These are phyloP conservation scores for Hydrolagus affinis DNA, from an alignment of 2,113 vertebrate genomes.

Conservation along the genomic window DNA sequence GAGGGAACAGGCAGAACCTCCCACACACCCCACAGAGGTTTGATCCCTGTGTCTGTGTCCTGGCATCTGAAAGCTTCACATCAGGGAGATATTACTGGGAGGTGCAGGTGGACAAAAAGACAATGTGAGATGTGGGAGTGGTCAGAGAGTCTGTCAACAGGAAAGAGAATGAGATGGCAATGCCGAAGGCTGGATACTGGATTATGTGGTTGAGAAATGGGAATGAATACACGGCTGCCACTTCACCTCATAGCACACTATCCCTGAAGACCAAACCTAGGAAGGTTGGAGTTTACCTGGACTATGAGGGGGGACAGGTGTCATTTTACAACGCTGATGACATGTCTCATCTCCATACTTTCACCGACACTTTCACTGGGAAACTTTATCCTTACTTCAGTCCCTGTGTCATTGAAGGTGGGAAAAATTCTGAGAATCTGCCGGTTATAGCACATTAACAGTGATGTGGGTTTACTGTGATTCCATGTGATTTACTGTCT, in stretches of 20 bases:
- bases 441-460: neutral
- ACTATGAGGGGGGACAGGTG: slow-evolving; percentile 25
- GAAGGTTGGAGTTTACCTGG: slow-evolving; percentile 27
- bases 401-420: neutral
- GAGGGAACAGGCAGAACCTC: neutral
- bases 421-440: slow-evolving; percentile 10
- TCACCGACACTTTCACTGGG: slow-evolving; percentile 10
- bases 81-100: slow-evolving; percentile 29
- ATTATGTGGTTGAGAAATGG: slow-evolving; percentile 19
- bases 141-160: slow-evolving; percentile 11
- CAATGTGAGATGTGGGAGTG: slow-evolving; percentile 25
- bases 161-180: neutral
- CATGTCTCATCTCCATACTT: slow-evolving; percentile 29
- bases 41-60: neutral
- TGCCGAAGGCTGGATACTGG: neutral
- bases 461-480: too few species aligned
- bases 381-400: slow-evolving; percentile 25
- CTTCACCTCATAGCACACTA: neutral
- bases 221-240: slow-evolving; percentile 8
- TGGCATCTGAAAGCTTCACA: neutral
- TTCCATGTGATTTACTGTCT: too few species aligned
- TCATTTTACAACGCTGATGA: slow-evolving; percentile 25
- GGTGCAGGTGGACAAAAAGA: slow-evolving; percentile 27
- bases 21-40: slow-evolving; percentile 9
- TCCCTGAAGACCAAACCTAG: neutral